Percentiles rank a stretch among this genome's conserved stretches.
Evolutionary conservation across 2,888 invertebrate genomes (phyloP).

Genomic region (Apamea monoglypha): DNA sequence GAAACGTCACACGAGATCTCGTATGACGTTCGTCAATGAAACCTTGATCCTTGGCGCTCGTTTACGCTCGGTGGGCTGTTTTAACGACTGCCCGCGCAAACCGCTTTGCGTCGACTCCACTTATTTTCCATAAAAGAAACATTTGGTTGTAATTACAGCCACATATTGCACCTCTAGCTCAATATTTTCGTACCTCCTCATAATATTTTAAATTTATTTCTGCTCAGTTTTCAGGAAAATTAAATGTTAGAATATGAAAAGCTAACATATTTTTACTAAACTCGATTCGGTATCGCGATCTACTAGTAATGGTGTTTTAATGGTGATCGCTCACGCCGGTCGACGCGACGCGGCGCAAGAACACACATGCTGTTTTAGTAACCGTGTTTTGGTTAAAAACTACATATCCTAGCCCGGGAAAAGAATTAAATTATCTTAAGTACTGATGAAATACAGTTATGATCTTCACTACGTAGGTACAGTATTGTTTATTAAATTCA

Average conservation of each 20-base stretch:
- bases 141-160: constrained; percentile 62
- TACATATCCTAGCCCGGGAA: not conserved
- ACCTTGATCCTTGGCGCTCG: not conserved
- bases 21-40: constrained; percentile 17
- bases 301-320: constrained; percentile 55
- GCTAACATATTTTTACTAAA: constrained; percentile 6
- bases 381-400: not conserved
- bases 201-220: constrained; percentile 31
- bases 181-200: constrained; percentile 29
- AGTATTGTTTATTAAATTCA: not conserved
- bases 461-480: not conserved
- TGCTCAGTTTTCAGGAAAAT: constrained; percentile 9
- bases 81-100: constrained; percentile 60
- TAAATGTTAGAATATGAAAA: not conserved
- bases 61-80: constrained; percentile 65
- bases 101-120: constrained; percentile 56
- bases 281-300: constrained; percentile 15
- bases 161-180: constrained; percentile 34
- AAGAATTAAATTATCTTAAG: not conserved
- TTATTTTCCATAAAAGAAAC: constrained; percentile 66
- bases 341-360: not conserved
- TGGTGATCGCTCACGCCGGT: constrained; percentile 27
- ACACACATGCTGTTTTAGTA: not conserved
- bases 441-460: not conserved
- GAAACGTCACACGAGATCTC: not conserved